These are phyloP conservation scores for Danio choprae DNA, from an alignment of 2,797 vertebrate genomes.

Conservation along the genomic window DNA sequence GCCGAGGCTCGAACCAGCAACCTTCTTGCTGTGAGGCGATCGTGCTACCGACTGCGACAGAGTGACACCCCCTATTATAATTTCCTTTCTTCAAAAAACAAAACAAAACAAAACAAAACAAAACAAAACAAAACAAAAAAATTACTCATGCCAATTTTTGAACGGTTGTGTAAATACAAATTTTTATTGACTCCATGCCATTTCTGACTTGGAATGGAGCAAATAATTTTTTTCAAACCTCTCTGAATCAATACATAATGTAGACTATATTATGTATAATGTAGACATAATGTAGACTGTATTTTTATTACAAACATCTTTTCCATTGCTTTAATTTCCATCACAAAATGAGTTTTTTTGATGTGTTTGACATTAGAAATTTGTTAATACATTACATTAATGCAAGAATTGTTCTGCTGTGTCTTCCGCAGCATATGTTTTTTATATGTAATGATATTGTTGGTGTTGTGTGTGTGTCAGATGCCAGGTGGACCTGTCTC, in stretches of 20 bases:
- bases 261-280: too few species aligned
- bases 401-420: background rate
- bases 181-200: too few species aligned
- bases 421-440: constrained; percentile 1
- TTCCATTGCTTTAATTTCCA: background rate
- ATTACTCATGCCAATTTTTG: too few species aligned
- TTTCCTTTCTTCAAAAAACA: too few species aligned
- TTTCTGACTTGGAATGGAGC: background rate
- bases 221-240: background rate
- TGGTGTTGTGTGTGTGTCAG: constrained; percentile 71
- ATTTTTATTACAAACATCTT: background rate
- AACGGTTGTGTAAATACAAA: too few species aligned
- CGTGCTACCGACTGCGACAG: too few species aligned
- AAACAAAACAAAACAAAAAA: too few species aligned
- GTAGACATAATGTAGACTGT: too few species aligned
- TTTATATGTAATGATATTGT: background rate
- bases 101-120: too few species aligned
- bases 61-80: too few species aligned
- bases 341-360: background rate
- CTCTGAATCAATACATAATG: background rate
- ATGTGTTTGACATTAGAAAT: background rate
- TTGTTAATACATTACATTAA: background rate
- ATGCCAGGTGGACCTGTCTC: constrained; percentile 90
- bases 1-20: too few species aligned
- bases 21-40: too few species aligned